phyloP scores from a whole-genome alignment of 2,113 vertebrate species.

The Aspidoscelis tigris region DNA sequence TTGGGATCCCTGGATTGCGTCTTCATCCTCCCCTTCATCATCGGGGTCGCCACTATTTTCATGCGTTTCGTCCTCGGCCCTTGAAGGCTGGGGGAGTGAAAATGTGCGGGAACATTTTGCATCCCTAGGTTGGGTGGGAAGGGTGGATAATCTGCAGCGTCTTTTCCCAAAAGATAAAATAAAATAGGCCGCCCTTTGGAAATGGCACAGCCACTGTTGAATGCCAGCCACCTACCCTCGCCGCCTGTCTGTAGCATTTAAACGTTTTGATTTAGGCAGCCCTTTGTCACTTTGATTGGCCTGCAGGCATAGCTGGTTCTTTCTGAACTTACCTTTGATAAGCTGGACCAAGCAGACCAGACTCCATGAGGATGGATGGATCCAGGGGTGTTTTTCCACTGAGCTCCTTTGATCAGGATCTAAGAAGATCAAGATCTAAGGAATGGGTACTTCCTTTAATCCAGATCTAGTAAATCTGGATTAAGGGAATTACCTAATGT shows the following conservation, averaged over 20 bases:
- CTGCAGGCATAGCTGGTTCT: too few species aligned
- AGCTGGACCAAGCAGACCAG: too few species aligned
- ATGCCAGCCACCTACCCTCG: background rate
- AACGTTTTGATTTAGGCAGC: too few species aligned
- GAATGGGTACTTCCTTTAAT: too few species aligned
- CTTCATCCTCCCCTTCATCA: background rate
- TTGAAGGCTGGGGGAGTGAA: conserved; percentile 28
- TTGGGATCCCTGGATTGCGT: background rate
- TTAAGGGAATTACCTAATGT: too few species aligned
- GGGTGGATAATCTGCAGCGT: background rate
- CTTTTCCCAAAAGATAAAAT: background rate
- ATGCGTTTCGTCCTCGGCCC: background rate
- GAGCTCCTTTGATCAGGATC: too few species aligned
- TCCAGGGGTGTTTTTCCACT: too few species aligned
- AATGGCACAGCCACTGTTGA: background rate
- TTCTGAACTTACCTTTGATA: too few species aligned
- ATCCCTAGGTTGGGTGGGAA: background rate
- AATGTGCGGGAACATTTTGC: conserved; percentile 11
- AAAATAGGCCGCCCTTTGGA: background rate
- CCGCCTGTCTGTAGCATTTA: background rate
- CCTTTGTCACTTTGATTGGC: background rate
- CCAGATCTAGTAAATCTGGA: too few species aligned
- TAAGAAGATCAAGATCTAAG: too few species aligned
- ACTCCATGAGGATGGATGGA: too few species aligned
- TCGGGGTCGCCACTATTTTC: too few species aligned